Evolutionary conservation across 2,113 vertebrate species (phyloP).

Genomic region (Elanus axillaris): DNA sequence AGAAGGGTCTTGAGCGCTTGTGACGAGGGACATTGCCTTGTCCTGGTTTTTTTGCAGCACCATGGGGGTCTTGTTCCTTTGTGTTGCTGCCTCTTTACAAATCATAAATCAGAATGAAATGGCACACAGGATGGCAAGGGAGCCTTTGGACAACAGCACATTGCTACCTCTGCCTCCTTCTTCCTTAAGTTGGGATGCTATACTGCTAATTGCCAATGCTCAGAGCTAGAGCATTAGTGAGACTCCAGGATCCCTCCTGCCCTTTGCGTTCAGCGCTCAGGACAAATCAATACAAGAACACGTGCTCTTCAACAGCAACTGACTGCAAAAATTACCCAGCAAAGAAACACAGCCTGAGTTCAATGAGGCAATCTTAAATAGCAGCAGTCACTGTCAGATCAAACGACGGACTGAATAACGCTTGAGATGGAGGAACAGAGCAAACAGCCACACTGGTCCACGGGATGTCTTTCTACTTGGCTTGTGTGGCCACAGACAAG

Average conservation of each 20-base stretch:
- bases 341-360: conserved; percentile 20
- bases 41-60: not conserved
- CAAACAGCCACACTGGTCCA: conserved; percentile 1
- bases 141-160: not conserved
- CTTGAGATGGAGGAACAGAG: conserved; percentile 50
- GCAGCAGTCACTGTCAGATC: conserved; percentile 12
- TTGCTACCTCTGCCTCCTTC: not conserved
- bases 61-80: not conserved
- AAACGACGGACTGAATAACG: conserved; percentile 3
- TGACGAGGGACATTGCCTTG: not conserved
- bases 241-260: not conserved
- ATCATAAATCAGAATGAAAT: not conserved
- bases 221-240: not conserved
- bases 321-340: not conserved
- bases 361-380: conserved; percentile 47
- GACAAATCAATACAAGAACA: not conserved
- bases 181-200: not conserved
- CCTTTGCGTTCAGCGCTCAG: not conserved
- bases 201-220: not conserved
- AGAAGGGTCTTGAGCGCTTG: not conserved
- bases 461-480: not conserved
- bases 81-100: not conserved
- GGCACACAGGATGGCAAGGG: not conserved
- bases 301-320: not conserved
- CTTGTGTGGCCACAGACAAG: not conserved